Evolutionary conservation across 2,888 invertebrate genomes (phyloP), one percentile per base, ranked within the genome.

Genomic region (Germaria angustata): DNA sequence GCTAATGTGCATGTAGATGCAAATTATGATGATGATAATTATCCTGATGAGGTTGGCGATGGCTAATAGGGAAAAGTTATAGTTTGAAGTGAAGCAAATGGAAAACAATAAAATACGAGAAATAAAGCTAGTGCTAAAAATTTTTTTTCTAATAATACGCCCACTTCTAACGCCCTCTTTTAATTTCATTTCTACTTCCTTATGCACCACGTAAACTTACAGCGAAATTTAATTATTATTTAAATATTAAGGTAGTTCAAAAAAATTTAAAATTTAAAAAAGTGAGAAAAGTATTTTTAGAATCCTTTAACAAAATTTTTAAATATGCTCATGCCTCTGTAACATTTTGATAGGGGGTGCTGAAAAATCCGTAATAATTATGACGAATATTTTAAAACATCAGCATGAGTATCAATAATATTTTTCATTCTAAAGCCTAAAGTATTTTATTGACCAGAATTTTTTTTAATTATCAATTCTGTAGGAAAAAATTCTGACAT

Each of bases 121-220:
- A 66, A 72, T 55, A 17, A 68, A 63, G 36, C 57, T 79, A 61
- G 66, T 28, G 36, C 20, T 75, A 46, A 76, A 78, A 68, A 8
- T n/a, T 53, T 57, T 36, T 63, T 7, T 55, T 69, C 59, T 57
- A 28, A 32, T 22, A 77, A 69, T 78, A 82, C 84, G 77, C 79
- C 80, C 68, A 81, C 72, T 79, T 76, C 75, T 24, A 61, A 75
- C 77, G 78, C 75, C 75, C 69, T 76, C 71, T 65, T 81, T 83
- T 65, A 57, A 1, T 41, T n/a, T 28, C 41, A 34, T 20, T 34
- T 36, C 46, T 24, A 61, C 6, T 7, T 11, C 32, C 2, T 63
- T 32, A 17, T 15, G 17, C 46, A 20, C 36, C 9, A 55, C 6
- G 24, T 24, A 7, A 36, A 36, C 13, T 36, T 57, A 5, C 13